These are phyloP conservation scores for Notodonta dromedarius DNA, from an alignment of 2,888 invertebrate species.

Conservation along the genomic window DNA sequence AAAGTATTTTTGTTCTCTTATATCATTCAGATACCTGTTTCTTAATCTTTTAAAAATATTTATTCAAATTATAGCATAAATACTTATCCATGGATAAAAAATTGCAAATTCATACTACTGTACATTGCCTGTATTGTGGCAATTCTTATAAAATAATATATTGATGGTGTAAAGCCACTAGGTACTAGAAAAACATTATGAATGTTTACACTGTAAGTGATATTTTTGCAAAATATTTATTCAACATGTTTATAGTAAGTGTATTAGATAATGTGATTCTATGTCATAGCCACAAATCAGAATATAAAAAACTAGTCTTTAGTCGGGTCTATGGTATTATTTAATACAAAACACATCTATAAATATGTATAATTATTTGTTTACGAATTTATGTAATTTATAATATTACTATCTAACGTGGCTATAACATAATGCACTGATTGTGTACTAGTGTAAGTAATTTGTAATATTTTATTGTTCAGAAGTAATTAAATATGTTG, in stretches of 20 bases:
- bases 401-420: constrained; percentile 15
- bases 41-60: too few species aligned
- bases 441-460: constrained; percentile 16
- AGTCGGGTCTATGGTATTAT: too few species aligned
- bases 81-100: too few species aligned
- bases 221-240: constrained; percentile 16
- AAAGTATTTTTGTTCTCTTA: too few species aligned
- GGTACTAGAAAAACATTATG: not conserved
- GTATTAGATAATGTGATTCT: constrained; percentile 19
- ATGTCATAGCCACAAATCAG: constrained; percentile 30
- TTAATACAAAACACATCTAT: too few species aligned
- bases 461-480: not conserved
- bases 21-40: too few species aligned
- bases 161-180: not conserved
- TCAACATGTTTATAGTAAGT: constrained; percentile 18
- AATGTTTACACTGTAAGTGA: constrained; percentile 7
- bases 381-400: too few species aligned
- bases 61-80: too few species aligned
- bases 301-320: not conserved
- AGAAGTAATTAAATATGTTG: constrained; percentile 12
- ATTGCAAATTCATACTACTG: not conserved
- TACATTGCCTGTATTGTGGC: not conserved
- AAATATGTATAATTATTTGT: too few species aligned
- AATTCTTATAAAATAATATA: constrained; percentile 1
- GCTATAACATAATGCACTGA: constrained; percentile 33